These are phyloP conservation scores for Prosapia bicincta DNA, from an alignment of 2,888 invertebrate genomes.

Conservation along the genomic window DNA sequence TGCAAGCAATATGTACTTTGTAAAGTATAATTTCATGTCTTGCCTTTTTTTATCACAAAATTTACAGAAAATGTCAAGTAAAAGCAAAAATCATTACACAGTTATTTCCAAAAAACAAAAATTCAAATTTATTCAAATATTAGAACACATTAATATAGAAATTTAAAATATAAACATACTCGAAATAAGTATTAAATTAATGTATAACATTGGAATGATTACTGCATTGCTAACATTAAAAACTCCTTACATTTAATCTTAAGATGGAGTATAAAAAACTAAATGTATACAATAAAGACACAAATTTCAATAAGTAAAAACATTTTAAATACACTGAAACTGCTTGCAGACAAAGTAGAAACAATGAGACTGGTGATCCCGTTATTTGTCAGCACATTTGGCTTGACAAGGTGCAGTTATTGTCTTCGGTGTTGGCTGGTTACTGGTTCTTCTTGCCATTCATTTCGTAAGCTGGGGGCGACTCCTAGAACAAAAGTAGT, in stretches of 20 bases:
- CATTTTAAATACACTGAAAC: not conserved
- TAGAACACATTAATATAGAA: no score
- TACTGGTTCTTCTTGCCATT: constrained; percentile 68
- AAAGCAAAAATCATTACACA: no score
- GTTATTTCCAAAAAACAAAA: no score
- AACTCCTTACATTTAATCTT: not conserved
- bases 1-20: no score
- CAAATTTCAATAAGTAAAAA: not conserved
- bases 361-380: not conserved
- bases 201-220: not conserved
- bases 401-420: not conserved
- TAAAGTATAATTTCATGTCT: no score
- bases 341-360: not conserved
- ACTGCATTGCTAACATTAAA: not conserved
- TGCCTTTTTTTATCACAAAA: no score
- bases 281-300: not conserved
- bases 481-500: no score
- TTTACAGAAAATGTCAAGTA: no score
- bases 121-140: no score
- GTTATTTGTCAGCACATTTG: no score
- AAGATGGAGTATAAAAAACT: not conserved
- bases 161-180: no score
- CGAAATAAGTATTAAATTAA: not conserved
- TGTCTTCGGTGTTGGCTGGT: constrained; percentile 3
- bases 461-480: constrained; percentile 77